Conservation (phyloP, 1,140 invertebrate species). For the Cyclargus thomasi region DNA sequence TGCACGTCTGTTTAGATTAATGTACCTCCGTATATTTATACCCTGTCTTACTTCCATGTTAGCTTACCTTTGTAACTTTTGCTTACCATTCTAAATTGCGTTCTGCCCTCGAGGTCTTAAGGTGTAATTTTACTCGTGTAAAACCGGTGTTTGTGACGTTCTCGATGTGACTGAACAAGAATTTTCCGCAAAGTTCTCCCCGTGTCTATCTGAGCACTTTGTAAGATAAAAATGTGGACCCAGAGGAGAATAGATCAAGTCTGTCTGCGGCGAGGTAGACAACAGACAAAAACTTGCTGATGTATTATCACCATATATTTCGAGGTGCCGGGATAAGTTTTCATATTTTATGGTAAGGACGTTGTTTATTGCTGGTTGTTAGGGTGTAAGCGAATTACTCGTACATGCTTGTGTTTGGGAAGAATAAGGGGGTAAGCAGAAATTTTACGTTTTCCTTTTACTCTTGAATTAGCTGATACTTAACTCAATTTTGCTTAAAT, state of each 20-base stretch:
- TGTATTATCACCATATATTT: constrained; percentile 31
- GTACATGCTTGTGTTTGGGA: too few species aligned
- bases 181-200: constrained; percentile 67
- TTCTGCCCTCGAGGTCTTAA: constrained; percentile 18
- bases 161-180: constrained; percentile 36
- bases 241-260: constrained; percentile 67
- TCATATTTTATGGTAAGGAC: not conserved
- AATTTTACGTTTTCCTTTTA: too few species aligned
- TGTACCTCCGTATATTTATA: constrained; percentile 71
- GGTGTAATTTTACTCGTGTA: constrained; percentile 16
- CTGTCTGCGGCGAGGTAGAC: constrained; percentile 50
- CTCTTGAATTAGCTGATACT: too few species aligned
- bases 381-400: not conserved
- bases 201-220: constrained; percentile 71
- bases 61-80: constrained; percentile 28
- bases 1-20: constrained; percentile 69
- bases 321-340: constrained; percentile 6
- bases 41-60: constrained; percentile 46
- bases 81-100: constrained; percentile 21
- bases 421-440: too few species aligned
- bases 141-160: constrained; percentile 24
- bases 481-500: too few species aligned
- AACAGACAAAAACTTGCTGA: constrained; percentile 50
- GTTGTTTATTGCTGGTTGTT: not conserved
- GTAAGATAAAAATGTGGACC: constrained; percentile 72